A percentile compares a stretch with the other conserved stretches of the same genome.
These are phyloP conservation scores for Microctonus aethiopoides DNA, from an alignment of 2,888 invertebrate genomes.

Conservation along the genomic window DNA sequence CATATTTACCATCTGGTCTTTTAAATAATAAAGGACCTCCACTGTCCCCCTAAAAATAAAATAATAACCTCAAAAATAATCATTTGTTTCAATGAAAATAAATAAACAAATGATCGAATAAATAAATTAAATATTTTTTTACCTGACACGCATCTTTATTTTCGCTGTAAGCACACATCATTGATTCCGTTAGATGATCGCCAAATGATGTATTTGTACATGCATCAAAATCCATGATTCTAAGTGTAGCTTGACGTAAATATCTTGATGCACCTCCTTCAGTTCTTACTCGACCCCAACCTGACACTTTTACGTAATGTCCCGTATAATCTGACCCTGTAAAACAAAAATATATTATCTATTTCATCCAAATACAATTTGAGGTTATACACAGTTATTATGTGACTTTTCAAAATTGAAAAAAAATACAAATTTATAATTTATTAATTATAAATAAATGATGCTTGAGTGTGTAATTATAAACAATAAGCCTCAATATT, in stretches of 20 bases:
- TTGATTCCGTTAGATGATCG: conserved; percentile 68
- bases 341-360: neutral
- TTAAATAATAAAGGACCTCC: conserved; percentile 74
- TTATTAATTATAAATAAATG: no score
- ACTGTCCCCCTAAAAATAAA: conserved; percentile 72
- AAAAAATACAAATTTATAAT: no score
- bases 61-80: neutral
- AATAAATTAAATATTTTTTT: conserved; percentile 28
- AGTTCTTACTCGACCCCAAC: conserved; percentile 69
- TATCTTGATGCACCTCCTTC: conserved; percentile 66
- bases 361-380: no score
- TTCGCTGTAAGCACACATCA: conserved; percentile 74
- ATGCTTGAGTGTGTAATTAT: no score
- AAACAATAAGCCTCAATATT: no score
- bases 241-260: conserved; percentile 68
- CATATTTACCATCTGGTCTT: conserved; percentile 70
- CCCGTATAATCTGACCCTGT: conserved; percentile 68
- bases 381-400: no score
- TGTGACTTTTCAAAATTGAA: no score
- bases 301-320: conserved; percentile 68
- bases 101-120: neutral
- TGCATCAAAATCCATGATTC: conserved; percentile 66
- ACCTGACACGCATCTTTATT: conserved; percentile 76
- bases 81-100: neutral
- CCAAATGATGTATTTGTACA: conserved; percentile 62